Conservation (phyloP, 2,888 invertebrate species). For the Leptopterna dolabrata region DNA sequence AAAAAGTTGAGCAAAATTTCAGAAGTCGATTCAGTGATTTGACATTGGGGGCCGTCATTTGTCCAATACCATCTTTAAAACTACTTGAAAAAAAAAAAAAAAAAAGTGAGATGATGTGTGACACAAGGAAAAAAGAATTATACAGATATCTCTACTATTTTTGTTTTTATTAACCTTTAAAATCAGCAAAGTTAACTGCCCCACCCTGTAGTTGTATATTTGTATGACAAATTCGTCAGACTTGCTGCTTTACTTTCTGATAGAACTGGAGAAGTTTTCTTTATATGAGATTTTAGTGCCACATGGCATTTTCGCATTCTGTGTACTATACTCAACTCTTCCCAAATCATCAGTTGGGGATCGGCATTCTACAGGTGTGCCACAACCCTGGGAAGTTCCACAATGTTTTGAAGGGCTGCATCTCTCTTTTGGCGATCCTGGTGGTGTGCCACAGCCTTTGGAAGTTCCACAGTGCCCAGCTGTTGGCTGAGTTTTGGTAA, state of each 20-base stretch:
- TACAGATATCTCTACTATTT: too few relatives aligned
- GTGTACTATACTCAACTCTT: not conserved
- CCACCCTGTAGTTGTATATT: not conserved
- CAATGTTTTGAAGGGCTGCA: not conserved
- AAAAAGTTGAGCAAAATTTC: too few relatives aligned
- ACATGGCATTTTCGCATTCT: not conserved
- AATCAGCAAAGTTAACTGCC: too few relatives aligned
- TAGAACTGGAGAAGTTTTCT: not conserved
- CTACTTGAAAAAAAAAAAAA: too few relatives aligned
- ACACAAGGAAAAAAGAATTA: too few relatives aligned
- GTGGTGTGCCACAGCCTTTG: constrained; percentile 41
- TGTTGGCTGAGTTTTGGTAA: not conserved
- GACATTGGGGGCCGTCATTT: too few relatives aligned
- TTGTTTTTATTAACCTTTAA: too few relatives aligned
- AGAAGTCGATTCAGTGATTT: too few relatives aligned
- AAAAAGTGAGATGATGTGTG: too few relatives aligned
- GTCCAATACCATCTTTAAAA: too few relatives aligned
- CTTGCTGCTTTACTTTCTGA: not conserved
- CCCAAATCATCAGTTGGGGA: constrained; percentile 13
- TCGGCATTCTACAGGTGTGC: not conserved
- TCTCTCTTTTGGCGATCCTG: constrained; percentile 19
- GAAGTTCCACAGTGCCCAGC: constrained; percentile 32
- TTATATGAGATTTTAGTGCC: not conserved
- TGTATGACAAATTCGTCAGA: not conserved
- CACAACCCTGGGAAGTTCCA: constrained; percentile 38